A percentile compares a stretch with the other conserved stretches of the same genome.
Evolutionary conservation across 2,113 vertebrate genomes (phyloP).

Genomic region (Microcebus murinus): DNA sequence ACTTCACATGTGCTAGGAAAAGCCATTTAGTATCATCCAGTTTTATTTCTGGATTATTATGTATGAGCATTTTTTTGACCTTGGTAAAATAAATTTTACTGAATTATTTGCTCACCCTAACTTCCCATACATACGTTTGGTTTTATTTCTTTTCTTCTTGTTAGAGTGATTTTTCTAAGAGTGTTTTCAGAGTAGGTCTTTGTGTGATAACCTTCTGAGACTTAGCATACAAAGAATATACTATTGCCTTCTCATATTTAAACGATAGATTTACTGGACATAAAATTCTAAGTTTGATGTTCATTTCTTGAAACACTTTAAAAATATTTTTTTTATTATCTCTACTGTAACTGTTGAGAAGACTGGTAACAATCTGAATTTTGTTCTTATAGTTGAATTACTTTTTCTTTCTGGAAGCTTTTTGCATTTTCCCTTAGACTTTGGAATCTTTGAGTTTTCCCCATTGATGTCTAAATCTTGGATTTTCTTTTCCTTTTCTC

Average conservation of each 20-base stretch:
- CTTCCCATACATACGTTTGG: neutral
- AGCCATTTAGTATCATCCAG: neutral
- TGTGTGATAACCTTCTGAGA: neutral
- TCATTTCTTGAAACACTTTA: neutral
- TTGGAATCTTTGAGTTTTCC: neutral
- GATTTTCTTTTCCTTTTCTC: neutral
- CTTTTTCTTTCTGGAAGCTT: neutral
- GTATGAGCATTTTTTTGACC: neutral
- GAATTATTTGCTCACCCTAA: neutral
- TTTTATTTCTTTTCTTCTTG: neutral
- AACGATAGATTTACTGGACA: neutral
- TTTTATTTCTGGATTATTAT: constrained; percentile 1
- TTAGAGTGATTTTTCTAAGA: neutral
- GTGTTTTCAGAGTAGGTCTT: neutral
- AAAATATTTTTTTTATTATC: constrained; percentile 13
- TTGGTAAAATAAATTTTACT: neutral
- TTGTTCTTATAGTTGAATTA: neutral
- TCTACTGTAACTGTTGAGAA: neutral
- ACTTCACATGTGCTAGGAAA: neutral
- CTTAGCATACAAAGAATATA: neutral
- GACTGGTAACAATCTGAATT: neutral
- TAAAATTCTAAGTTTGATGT: neutral
- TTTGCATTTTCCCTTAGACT: constrained; percentile 9
- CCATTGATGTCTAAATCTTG: neutral
- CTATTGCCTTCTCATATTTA: neutral